Evolutionary conservation across 1,140 invertebrate species (phyloP), one percentile per base, ranked within the genome.

Genomic region (Melipona quadrifasciata): DNA sequence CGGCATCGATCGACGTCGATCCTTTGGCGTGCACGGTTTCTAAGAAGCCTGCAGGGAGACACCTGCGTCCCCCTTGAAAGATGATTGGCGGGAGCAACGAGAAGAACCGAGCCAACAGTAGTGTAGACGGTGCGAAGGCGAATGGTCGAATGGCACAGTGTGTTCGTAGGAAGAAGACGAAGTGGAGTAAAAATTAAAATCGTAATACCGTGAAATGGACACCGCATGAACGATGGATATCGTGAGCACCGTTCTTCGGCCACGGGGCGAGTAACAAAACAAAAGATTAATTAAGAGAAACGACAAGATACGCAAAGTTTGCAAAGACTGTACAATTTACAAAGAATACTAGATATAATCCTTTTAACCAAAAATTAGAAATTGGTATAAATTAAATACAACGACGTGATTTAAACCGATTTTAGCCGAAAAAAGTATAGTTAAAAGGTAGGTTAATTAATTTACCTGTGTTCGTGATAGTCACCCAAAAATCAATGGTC

Each of bases 401-500:
- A 21, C 10, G 2, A 24, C 21, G 1, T 6, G 21, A 34, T 68
- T 2, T 21, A 12, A 34, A 21, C 0, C 21, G 10, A 16, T 65
- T 31, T 5, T 6, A 39, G 39, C 5, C 16, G 27, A 31, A 3
- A n/a, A 24, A 47, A n/a, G 24, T 47, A n/a, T n/a, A 24, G 6
- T 19, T 17, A 3, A 70, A 31, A 17, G 0, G 21, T 79, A 79
- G n/a, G 74, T n/a, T 8, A 55, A 11, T 76, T 68, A 55, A 21
- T 75, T 97, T 97, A 95, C 97, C 97, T 91, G 97, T 96, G 94
- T 98, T 98, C 19, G 97, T 98, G 89, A 99, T 98, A 51, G 97
- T 98, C 24, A 99, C 98, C 98, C 98, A 99, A 94, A 99, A 99
- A 93, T 99, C 98, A 90, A 99, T 99, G 4, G 98, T 98, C 94